Percentiles rank a stretch among this genome's conserved stretches.
These are phyloP conservation scores for Scomberomorus guttatus DNA, from an alignment of 2,797 vertebrate genomes.

Conservation along the genomic window DNA sequence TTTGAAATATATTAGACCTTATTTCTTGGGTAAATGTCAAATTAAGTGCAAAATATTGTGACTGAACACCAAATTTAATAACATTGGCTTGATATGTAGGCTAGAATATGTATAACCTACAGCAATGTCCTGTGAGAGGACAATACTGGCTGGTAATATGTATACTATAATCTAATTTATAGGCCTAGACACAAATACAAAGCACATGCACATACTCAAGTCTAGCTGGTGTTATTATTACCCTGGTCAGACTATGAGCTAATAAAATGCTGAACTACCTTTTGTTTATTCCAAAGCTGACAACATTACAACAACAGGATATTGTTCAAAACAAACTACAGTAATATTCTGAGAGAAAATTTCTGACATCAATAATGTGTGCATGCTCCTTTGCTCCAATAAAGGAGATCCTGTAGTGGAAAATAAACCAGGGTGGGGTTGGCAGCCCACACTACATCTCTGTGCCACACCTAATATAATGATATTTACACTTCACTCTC, in stretches of 20 bases:
- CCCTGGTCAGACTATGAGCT: conserved; percentile 26
- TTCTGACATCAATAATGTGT: conserved; percentile 45
- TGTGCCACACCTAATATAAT: conserved; percentile 40
- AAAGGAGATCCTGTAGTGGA: not conserved
- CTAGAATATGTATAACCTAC: not conserved
- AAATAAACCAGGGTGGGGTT: conserved; percentile 17
- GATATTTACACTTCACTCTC: conserved; percentile 40
- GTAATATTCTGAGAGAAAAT: conserved; percentile 33
- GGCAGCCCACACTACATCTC: conserved; percentile 39
- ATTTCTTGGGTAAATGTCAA: conserved; percentile 24
- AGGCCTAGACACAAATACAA: conserved; percentile 6
- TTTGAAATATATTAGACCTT: conserved; percentile 19
- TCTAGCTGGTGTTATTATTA: conserved; percentile 34
- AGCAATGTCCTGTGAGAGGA: conserved; percentile 1
- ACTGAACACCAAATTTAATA: conserved; percentile 13
- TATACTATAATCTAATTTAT: not conserved
- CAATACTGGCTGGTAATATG: not conserved
- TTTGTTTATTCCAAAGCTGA: conserved; percentile 56
- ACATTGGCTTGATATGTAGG: not conserved
- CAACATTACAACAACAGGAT: conserved; percentile 22
- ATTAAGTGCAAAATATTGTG: conserved; percentile 26
- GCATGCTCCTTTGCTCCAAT: conserved; percentile 20
- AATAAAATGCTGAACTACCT: conserved; percentile 33
- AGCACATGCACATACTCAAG: not conserved
- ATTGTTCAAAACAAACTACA: conserved; percentile 35